Percentiles rank a stretch among this genome's conserved stretches.
Evolutionary conservation across 2,888 invertebrate genomes (phyloP).

Genomic region (Lydus trimaculatus): DNA sequence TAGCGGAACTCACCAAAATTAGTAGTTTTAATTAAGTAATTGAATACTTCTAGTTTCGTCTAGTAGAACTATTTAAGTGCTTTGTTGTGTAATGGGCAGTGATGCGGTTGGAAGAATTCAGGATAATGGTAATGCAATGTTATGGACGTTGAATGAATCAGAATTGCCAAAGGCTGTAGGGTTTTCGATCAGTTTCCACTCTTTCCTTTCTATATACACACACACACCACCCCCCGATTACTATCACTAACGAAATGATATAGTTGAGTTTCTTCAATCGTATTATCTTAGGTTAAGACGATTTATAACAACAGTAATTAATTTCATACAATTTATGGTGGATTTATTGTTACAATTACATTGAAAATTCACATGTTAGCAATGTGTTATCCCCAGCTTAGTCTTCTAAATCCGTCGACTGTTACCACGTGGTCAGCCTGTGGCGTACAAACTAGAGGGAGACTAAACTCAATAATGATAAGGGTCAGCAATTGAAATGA

Average conservation of each 20-base stretch:
- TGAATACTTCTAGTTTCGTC: conserved; percentile 9
- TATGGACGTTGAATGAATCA: conserved; percentile 37
- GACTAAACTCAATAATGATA: conserved; percentile 54
- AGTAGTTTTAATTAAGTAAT: not conserved
- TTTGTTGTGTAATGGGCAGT: conserved; percentile 32
- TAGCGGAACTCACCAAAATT: not conserved
- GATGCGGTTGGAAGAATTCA: conserved; percentile 27
- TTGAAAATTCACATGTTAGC: conserved; percentile 37
- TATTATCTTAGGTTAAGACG: not conserved
- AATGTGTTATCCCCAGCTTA: conserved; percentile 41
- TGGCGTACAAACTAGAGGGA: conserved; percentile 40
- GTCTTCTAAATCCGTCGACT: conserved; percentile 37
- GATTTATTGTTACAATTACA: conserved; percentile 19
- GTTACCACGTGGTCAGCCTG: conserved; percentile 44
- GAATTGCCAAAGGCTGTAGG: conserved; percentile 21
- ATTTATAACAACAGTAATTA: not conserved
- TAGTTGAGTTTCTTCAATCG: not conserved
- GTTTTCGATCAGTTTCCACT: not conserved
- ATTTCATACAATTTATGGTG: not conserved
- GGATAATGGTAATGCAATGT: conserved; percentile 37
- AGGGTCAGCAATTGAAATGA: conserved; percentile 55
- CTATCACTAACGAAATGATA: conserved; percentile 4
- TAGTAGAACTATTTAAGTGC: conserved; percentile 27
- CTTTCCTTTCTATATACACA: not conserved
- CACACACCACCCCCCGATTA: too few relatives aligned